Evolutionary conservation across 1,140 invertebrate species (phyloP), one percentile per base, ranked within the genome.

Genomic region (Drosophila murphyi): DNA sequence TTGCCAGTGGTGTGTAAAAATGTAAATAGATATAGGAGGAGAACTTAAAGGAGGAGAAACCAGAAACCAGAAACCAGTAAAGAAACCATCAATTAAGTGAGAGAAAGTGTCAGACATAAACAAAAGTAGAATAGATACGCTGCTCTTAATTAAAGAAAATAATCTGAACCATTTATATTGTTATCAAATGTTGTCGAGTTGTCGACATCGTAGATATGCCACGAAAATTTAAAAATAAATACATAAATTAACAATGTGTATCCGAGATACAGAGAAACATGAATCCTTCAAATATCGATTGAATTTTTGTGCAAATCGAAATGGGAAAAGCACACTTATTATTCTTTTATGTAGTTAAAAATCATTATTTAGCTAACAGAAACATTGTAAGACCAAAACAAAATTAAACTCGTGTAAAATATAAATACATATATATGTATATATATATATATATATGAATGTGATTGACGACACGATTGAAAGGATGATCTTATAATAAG

Each of bases 401-500:
- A 39, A 20, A 20, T 20, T 20, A 20, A 20, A 20, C 20, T 47
- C 12, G 31, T 45, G 47, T 20, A 35, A 41, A 31, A 35, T 55
- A 31, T 8, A 35, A 10, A 35, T 37, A n/a, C 7, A 55, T 20
- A 35, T 35, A 6, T 48, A 29, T 2, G 31, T 52, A 34, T 31
- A 7, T 10, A 52, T 10, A 59, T 34, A 57, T 45, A 12, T 7
- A 67, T n/a, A 55, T 35, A n/a, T 50, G 37, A 34, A n/a, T 34
- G 12, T 6, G 3, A 20, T 34, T 6, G 7, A 43, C 1, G 37
- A 39, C 7, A 39, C 7, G 7, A 34, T 4, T 34, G 34, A 29
- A 57, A 41, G n/a, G 41, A 47, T 59, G 56, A 60, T 47, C 57
- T 60, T 60, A 60, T 60, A 35, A 28, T 47, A 48, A 8, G 31